Evolutionary conservation across 2,113 vertebrate genomes (phyloP).

Genomic region (Petrocephalus microphthalmus): DNA sequence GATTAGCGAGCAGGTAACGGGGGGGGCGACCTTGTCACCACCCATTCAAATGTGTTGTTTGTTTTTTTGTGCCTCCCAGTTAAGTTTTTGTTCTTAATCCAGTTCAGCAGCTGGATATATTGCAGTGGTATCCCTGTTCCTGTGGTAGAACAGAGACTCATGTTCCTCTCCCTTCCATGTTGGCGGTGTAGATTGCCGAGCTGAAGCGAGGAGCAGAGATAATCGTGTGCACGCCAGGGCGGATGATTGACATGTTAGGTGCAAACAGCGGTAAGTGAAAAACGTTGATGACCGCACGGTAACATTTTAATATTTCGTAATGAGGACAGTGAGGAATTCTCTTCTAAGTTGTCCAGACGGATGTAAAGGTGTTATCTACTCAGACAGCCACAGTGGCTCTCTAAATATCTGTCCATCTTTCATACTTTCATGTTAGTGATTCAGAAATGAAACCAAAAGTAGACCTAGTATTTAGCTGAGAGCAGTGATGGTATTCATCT

Average conservation of each 20-base stretch:
- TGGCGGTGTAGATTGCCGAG: slow-evolving; percentile 80
- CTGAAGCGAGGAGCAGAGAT: slow-evolving; percentile 98
- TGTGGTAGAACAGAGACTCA: not conserved
- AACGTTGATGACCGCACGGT: not conserved
- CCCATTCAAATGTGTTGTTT: not conserved
- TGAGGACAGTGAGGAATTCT: not conserved
- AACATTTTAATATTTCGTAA: not conserved
- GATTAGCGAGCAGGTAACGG: slow-evolving; percentile 91
- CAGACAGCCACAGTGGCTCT: not conserved
- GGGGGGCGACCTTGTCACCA: not conserved
- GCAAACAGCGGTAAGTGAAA: slow-evolving; percentile 91
- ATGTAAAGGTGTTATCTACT: slow-evolving; percentile 20
- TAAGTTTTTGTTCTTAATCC: too few species aligned
- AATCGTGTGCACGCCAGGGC: slow-evolving; percentile 95
- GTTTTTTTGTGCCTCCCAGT: not conserved
- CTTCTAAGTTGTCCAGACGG: not conserved
- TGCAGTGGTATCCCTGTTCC: not conserved
- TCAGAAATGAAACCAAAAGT: not conserved
- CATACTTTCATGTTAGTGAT: not conserved
- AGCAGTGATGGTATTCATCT: not conserved
- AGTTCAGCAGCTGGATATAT: not conserved
- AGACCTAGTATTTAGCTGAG: not conserved
- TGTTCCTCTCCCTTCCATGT: not conserved
- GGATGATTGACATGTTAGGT: slow-evolving; percentile 99
- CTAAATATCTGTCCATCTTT: not conserved